These are phyloP conservation scores for Sceloporus tristichus DNA, from an alignment of 2,113 vertebrate genomes.

Conservation along the genomic window DNA sequence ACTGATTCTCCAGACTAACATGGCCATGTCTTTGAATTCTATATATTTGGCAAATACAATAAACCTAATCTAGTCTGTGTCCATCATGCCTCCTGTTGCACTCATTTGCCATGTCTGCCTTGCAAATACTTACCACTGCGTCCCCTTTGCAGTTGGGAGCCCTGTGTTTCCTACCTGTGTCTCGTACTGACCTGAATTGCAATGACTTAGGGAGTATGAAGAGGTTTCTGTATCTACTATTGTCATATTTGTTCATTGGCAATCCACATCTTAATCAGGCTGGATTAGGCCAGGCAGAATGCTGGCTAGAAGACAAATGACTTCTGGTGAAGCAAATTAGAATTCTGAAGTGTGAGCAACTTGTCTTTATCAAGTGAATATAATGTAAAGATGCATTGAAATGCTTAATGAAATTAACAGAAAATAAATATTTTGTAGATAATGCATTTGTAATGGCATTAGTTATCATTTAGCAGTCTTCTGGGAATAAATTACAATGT, in stretches of 20 bases:
- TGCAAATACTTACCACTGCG: background rate
- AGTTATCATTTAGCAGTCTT: slow-evolving; percentile 11
- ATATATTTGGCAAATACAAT: background rate
- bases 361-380: background rate
- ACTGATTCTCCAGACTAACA: too few relatives aligned
- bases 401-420: slow-evolving; percentile 26
- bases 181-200: background rate
- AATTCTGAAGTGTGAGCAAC: slow-evolving; percentile 17
- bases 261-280: background rate
- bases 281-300: background rate
- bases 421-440: slow-evolving; percentile 24
- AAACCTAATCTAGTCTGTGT: background rate
- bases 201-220: background rate
- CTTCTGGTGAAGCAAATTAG: background rate
- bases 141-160: background rate
- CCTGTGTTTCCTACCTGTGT: background rate
- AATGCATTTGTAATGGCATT: slow-evolving; percentile 30
- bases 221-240: background rate
- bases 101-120: background rate
- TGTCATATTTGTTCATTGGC: slow-evolving; percentile 11
- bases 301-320: slow-evolving; percentile 5
- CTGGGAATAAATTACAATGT: slow-evolving; percentile 19
- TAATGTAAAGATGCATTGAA: slow-evolving; percentile 19
- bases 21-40: too few relatives aligned
- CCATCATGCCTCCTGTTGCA: background rate